Base-by-base conservation (phyloP, 2,888 invertebrate species). In the Harmothoe impar region DNA sequence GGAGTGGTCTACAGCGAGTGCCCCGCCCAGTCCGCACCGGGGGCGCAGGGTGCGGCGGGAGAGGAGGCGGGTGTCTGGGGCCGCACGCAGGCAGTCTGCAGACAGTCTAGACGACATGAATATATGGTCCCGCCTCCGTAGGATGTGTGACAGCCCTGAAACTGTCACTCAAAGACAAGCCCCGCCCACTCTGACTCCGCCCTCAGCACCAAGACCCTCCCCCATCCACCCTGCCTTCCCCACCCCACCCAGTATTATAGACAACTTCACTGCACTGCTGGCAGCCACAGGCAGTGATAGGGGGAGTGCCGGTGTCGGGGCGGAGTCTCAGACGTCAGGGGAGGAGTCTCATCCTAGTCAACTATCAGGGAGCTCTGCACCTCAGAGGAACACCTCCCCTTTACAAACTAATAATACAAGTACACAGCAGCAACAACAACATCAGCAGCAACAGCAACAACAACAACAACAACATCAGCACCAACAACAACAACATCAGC, bases 1-100 rank as follows among this genome's bases (percentile, higher is more conserved):
- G 52, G 86, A 86, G 86, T 86, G 86, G 86, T 86, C 86, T n/a
- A 86, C 86, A 29, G 86, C 86, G 17, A 86, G 86, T 25, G 86
- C 86, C 54, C 86, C 86, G 29, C 86, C 86, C 54, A 86, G 86
- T 54, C 86, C 86, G 10, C 86, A 86, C 54, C 25, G 86, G 52
- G 33, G 86, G 86, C 52, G 86, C 25, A 33, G 84, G 17, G 1
- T 29, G 33, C 7, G 84, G 43, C 25, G 54, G 56, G 84, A n/a
- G 23, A 86, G 86, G 56, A 54, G 54, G 86, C 52, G 56, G 1
- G 33, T 52, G 5, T 29, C 20, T 0, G 29, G 54, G 29, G 17
- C 54, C 5, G 52, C 54, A n/a, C n/a, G 23, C 0, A 52, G 52
- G 29, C 29, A n/a, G 31, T 17, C 52, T 17, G 52, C 54, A 0